Evolutionary conservation across 2,113 vertebrate genomes (phyloP).

Genomic region (Ptilorrhoa leucosticta): DNA sequence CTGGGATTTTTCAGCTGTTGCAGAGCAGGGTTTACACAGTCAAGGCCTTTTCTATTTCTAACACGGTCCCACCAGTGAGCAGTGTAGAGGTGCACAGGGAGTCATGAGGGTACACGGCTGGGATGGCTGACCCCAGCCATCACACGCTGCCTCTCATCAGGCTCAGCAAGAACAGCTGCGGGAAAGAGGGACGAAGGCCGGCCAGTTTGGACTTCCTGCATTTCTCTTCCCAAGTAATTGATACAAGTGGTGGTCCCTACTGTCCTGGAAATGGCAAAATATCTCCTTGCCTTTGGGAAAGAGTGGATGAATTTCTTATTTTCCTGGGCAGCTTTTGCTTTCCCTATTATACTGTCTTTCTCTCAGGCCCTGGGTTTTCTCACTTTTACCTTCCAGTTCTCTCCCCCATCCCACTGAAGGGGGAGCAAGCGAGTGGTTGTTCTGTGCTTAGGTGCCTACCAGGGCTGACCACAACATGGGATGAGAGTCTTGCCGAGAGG

Average conservation of each 20-base stretch:
- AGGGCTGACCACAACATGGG: neutral
- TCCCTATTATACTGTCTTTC: neutral
- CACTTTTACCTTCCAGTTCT: neutral
- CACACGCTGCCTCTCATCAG: fast-evolving
- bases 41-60: neutral
- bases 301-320: neutral
- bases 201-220: fast-evolving
- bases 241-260: too few relatives aligned
- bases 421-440: fast-evolving
- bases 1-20: neutral
- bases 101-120: fast-evolving
- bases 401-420: fast-evolving
- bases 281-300: neutral
- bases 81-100: neutral
- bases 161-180: fast-evolving
- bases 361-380: neutral
- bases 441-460: fast-evolving
- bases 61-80: fast-evolving
- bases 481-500: neutral
- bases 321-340: neutral
- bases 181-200: fast-evolving
- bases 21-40: neutral
- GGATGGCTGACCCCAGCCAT: neutral
- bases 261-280: neutral
- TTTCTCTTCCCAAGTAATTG: neutral